Conservation (phyloP, 2,113 vertebrate species). For the Seriola dumerili region DNA sequence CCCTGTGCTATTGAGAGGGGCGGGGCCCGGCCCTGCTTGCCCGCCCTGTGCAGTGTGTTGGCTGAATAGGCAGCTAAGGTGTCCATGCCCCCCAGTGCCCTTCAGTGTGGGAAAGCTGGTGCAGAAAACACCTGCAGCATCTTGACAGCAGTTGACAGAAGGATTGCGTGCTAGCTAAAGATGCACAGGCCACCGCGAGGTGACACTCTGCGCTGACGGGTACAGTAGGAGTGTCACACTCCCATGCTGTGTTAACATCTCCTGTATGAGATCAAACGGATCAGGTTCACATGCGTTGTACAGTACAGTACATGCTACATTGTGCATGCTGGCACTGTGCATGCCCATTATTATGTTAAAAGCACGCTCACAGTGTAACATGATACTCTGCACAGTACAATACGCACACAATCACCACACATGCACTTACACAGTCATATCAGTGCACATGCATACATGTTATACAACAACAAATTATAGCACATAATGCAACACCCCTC, state of each 20-base stretch:
- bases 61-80: conserved; percentile 84
- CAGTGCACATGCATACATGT: conserved; percentile 42
- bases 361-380: conserved; percentile 45
- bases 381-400: conserved; percentile 36
- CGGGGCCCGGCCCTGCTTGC: conserved; percentile 61
- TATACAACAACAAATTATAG: conserved; percentile 56
- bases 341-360: conserved; percentile 2
- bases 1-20: conserved; percentile 79
- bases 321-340: conserved; percentile 39
- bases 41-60: conserved; percentile 70
- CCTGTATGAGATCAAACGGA: conserved; percentile 63
- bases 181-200: conserved; percentile 53
- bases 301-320: conserved; percentile 27
- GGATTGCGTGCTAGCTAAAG: conserved; percentile 76
- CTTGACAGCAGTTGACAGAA: conserved; percentile 69
- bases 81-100: conserved; percentile 82
- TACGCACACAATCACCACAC: conserved; percentile 49
- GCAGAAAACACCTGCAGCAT: conserved; percentile 80
- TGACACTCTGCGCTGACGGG: conserved; percentile 59
- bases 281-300: conserved; percentile 59
- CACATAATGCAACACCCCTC: conserved; percentile 38
- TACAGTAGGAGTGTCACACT: conserved; percentile 61
- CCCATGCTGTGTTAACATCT: conserved; percentile 60
- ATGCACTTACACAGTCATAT: conserved; percentile 58
- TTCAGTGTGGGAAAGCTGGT: conserved; percentile 81